These are phyloP conservation scores for Limnothrissa miodon DNA, from an alignment of 2,113 vertebrate species.

Conservation along the genomic window DNA sequence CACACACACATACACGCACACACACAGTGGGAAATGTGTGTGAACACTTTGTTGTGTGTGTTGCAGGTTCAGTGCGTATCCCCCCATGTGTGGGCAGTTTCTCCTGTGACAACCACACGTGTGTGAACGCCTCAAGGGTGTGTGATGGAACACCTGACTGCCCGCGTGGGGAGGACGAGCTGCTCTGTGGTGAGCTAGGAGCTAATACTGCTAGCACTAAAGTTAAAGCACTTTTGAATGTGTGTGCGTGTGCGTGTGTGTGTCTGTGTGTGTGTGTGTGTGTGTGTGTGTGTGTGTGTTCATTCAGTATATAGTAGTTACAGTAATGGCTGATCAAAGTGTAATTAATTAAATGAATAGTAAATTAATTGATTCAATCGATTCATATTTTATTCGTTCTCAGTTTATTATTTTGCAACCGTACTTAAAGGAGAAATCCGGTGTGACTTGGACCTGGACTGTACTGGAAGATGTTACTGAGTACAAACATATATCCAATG, in stretches of 20 bases:
- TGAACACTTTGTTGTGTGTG: not conserved
- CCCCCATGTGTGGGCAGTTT: slow-evolving; percentile 75
- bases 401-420: no score
- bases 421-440: no score
- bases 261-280: not conserved
- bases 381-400: no score
- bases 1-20: not conserved
- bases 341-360: no score
- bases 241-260: not conserved
- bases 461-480: no score
- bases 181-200: slow-evolving; percentile 72
- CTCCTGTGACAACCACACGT: slow-evolving; percentile 71
- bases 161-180: slow-evolving; percentile 76
- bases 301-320: not conserved
- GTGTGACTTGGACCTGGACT: no score
- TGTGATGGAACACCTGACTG: slow-evolving; percentile 75
- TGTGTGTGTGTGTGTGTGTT: not conserved
- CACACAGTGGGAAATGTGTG: not conserved
- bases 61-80: slow-evolving; percentile 69
- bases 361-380: no score
- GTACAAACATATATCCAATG: no score
- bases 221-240: no score
- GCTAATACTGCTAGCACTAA: no score
- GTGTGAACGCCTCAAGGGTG: slow-evolving; percentile 70
- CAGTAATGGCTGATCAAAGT: not conserved